Base-by-base conservation (phyloP, 2,888 invertebrate species). In the Acheta domesticus region DNA sequence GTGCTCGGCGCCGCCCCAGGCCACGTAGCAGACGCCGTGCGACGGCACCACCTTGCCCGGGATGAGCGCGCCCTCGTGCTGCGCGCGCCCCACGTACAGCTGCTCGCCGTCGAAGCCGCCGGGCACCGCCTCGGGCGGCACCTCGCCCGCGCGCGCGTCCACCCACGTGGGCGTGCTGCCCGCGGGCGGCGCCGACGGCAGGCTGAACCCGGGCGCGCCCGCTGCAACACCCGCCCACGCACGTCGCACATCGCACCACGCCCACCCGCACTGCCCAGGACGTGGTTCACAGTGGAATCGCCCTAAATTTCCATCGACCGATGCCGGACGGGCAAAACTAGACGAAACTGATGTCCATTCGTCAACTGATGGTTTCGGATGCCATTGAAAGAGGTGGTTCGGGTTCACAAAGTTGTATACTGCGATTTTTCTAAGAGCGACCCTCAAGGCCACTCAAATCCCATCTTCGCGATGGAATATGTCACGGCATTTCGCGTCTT, bases 1-100 rank as follows among this genome's bases (percentile, higher is more conserved):
- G 84, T 94, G 92, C 83, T 93, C 92, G 19, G 86, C 89, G 19
- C 94, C 94, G 23, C 94, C 95, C 93, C 94, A 96, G 23, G 96
- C 87, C 19, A 95, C 86, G 84, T 92, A 95, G 82, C 91, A 91
- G 0, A 90, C 88, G 14, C 92, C 91, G 84, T 93, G 92, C 19
- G 93, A 91, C 11, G 93, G 91, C 76, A 93, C 89, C 82, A 93
- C 89, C 86, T 95, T 94, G 48, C 96, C 96, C 78, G 95, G 95
- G 82, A 95, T 90, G 74, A 94, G 86, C n/a, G 91, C 93, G 12
- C 92, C 92, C 83, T 91, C 91, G 85, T 93, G 93, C 23, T 87
- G 86, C 3, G 93, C 93, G 84, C 95, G 89, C 20, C 92, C 91
- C 4, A 94, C 90, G 84, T 90, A 93, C 11, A 93, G 84, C 3